Evolutionary conservation across 2,888 invertebrate genomes (phyloP).

Genomic region (Epicampocera succincta): DNA sequence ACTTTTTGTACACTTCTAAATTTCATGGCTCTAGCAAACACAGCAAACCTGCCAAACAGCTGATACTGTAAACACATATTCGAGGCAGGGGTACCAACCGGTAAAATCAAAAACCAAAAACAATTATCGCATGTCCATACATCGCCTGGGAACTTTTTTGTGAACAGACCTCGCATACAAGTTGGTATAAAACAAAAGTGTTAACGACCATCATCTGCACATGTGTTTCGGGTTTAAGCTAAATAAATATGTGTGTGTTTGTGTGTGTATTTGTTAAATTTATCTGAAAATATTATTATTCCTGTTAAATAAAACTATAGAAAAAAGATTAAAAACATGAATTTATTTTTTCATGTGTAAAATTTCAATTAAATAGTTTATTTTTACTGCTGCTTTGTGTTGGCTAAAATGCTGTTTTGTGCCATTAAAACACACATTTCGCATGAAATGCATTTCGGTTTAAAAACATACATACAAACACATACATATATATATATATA

Average conservation of each 20-base stretch:
- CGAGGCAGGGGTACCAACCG: too few relatives aligned
- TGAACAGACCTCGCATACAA: too few relatives aligned
- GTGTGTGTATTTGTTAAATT: too few relatives aligned
- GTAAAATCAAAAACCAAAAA: too few relatives aligned
- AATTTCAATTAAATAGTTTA: slow-evolving; percentile 53
- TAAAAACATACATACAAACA: not conserved
- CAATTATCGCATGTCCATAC: too few relatives aligned
- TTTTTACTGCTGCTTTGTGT: slow-evolving; percentile 26
- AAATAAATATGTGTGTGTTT: not conserved
- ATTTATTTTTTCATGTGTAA: slow-evolving; percentile 30
- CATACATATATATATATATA: too few relatives aligned
- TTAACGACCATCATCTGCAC: not conserved
- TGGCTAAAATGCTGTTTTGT: not conserved
- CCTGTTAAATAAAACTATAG: not conserved
- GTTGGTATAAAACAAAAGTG: not conserved
- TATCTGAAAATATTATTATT: not conserved
- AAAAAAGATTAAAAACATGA: slow-evolving; percentile 12
- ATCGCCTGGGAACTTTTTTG: too few relatives aligned
- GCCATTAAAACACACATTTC: slow-evolving; percentile 8
- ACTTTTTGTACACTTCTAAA: too few relatives aligned
- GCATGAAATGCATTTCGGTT: slow-evolving; percentile 20
- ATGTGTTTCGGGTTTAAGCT: not conserved
- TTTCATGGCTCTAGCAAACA: too few relatives aligned
- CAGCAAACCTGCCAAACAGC: too few relatives aligned
- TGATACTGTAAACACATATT: too few relatives aligned